Evolutionary conservation across 2,797 vertebrate genomes (phyloP), one percentile per base, ranked within the genome.

Genomic region (Lophotriccus pileatus): DNA sequence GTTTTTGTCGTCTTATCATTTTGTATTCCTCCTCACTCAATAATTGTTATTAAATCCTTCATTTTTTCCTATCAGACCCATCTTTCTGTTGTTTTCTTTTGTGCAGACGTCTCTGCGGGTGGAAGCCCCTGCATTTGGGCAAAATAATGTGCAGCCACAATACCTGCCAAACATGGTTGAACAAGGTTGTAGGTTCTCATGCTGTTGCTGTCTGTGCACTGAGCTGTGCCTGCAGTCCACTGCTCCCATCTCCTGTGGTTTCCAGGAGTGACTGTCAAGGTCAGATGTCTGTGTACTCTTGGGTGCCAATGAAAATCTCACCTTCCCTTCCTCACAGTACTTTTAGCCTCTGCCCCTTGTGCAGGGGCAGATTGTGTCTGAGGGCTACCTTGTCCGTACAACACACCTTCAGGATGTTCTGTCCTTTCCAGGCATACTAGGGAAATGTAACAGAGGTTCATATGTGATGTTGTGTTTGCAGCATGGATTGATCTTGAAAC

Each of bases 31-130:
- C 10, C 25, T 91, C 9, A 13, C 21, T 70, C 23, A 39, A 49
- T 53, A 67, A 49, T 63, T 80, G 25, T 36, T n/a, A 87, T 84
- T 89, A 89, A 89, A 93, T 67, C 28, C 49, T 86, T 83, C 0
- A 1, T 30, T 83, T 70, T 67, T 89, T 50, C 28, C 24, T 47
- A 25, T 44, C 27, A 72, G 44, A 91, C n/a, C 30, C n/a, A 46
- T 59, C 9, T 58, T 79, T 47, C 39, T 60, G 6, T 75, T 81
- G 39, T 68, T 80, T 89, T 84, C 36, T 80, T 83, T 87, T 50
- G 30, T 21, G 9, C 63, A 89, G 39, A 41, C 10, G 76, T 67
- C 23, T 86, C 9, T 41, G 55, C 36, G 55, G 25, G 39, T 74
- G 52, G 27, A 22, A 30, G 74, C 46, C 28, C 8, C 24, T 55